A percentile compares a stretch with the other conserved stretches of the same genome.
These are phyloP conservation scores for Melanotaenia trifasciata DNA, from an alignment of 2,797 vertebrate genomes.

Conservation along the genomic window DNA sequence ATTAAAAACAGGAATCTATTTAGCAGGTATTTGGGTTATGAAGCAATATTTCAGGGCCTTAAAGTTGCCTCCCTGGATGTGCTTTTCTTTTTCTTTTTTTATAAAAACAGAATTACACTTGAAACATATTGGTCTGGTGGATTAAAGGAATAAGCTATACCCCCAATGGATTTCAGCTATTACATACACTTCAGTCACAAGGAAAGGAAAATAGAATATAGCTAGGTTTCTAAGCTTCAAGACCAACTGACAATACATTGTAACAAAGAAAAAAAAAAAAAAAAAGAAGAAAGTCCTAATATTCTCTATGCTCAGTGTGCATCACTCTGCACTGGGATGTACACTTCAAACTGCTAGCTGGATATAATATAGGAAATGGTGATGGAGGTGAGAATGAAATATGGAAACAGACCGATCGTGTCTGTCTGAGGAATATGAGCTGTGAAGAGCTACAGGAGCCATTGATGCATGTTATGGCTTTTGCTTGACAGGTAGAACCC, in stretches of 20 bases:
- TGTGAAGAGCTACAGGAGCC: conserved; percentile 57
- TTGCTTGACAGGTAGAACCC: conserved; percentile 39
- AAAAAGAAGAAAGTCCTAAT: conserved; percentile 9
- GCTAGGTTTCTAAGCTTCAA: conserved; percentile 14
- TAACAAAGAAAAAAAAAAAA: conserved; percentile 6
- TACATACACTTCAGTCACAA: conserved; percentile 31
- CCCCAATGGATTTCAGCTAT: conserved; percentile 23
- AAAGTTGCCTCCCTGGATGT: background rate
- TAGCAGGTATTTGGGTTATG: background rate
- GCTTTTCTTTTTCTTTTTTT: conserved; percentile 14
- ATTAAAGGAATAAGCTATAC: conserved; percentile 35
- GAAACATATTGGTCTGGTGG: conserved; percentile 15
- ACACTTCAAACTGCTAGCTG: conserved; percentile 53
- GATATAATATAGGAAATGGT: conserved; percentile 54
- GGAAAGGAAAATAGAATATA: conserved; percentile 7
- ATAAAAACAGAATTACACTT: conserved; percentile 37
- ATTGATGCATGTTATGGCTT: conserved; percentile 66
- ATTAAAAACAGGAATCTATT: background rate
- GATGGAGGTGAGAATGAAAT: conserved; percentile 65
- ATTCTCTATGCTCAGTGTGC: conserved; percentile 35
- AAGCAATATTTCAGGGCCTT: conserved; percentile 22
- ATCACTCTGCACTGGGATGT: conserved; percentile 56
- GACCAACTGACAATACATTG: conserved; percentile 17
- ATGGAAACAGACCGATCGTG: conserved; percentile 51
- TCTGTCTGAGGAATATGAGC: conserved; percentile 54